Conservation (phyloP, 2,797 vertebrate species). For the Phalloptychus januarius region DNA sequence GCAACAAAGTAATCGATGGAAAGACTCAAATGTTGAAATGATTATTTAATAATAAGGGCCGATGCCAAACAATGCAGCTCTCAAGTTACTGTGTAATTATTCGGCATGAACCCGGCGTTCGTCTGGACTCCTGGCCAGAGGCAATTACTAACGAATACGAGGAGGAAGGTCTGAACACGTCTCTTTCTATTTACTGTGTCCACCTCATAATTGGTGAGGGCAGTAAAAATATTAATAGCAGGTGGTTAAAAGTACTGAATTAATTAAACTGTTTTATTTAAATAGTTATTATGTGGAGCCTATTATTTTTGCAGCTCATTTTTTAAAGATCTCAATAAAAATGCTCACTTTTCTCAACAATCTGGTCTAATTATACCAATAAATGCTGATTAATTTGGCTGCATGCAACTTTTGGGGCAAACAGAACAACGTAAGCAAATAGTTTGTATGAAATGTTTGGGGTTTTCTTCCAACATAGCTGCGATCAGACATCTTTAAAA, state of each 20-base stretch:
- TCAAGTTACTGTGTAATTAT: slow-evolving; percentile 17
- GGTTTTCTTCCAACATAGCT: too few relatives aligned
- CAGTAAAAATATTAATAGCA: background rate
- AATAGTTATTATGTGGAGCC: background rate
- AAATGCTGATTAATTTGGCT: background rate
- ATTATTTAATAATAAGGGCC: slow-evolving; percentile 1
- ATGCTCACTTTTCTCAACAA: too few relatives aligned
- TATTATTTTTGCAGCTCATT: background rate
- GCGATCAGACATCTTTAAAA: background rate
- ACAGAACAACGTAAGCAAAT: background rate
- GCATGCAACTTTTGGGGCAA: background rate
- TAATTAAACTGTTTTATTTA: background rate
- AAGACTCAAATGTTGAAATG: slow-evolving; percentile 15
- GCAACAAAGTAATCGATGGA: slow-evolving; percentile 10
- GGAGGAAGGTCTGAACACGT: slow-evolving; percentile 5
- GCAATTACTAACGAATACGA: background rate
- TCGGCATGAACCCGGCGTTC: slow-evolving; percentile 1
- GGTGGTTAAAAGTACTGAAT: background rate
- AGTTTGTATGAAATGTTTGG: background rate
- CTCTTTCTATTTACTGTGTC: slow-evolving; percentile 2
- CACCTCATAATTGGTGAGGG: background rate
- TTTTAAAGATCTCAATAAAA: background rate
- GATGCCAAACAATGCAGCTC: slow-evolving; percentile 1
- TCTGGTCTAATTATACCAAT: background rate
- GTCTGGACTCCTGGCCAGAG: slow-evolving; percentile 6